phyloP scores from a whole-genome alignment of 2,113 vertebrate species.

The Marmota monax region DNA sequence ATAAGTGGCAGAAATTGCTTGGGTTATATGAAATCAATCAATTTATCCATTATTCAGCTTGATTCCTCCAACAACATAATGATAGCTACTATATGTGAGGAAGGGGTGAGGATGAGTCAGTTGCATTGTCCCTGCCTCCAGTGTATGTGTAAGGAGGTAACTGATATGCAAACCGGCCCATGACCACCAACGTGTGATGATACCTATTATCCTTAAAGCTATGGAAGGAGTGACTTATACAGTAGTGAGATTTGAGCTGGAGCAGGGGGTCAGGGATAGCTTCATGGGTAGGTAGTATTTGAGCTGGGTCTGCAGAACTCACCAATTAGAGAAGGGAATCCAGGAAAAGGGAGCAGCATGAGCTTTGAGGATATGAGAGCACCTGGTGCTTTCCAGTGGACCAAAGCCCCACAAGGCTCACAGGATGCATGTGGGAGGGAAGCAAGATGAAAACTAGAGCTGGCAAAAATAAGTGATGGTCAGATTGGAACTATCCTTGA shows the following conservation, averaged over 20 bases:
- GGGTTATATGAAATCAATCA: conserved; percentile 13
- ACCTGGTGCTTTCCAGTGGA: neutral
- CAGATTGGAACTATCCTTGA: neutral
- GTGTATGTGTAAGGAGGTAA: neutral
- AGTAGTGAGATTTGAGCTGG: neutral
- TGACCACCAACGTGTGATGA: neutral
- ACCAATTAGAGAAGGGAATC: neutral
- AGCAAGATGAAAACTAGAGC: neutral
- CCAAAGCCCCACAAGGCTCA: neutral
- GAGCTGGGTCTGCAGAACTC: conserved; percentile 12
- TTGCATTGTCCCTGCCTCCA: neutral
- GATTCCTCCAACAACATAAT: conserved; percentile 42
- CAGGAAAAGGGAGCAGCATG: neutral
- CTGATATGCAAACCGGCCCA: neutral
- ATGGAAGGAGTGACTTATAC: neutral
- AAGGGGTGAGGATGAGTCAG: neutral
- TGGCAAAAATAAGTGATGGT: neutral
- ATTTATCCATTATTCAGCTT: neutral
- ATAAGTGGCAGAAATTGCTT: conserved; percentile 14
- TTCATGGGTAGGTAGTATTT: neutral
- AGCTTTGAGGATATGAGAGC: neutral
- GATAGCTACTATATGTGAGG: neutral
- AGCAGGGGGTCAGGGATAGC: neutral
- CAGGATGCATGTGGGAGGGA: neutral
- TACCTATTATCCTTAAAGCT: neutral